Evolutionary conservation across 2,797 vertebrate genomes (phyloP), one percentile per base, ranked within the genome.

Genomic region (Acanthiza pusilla): DNA sequence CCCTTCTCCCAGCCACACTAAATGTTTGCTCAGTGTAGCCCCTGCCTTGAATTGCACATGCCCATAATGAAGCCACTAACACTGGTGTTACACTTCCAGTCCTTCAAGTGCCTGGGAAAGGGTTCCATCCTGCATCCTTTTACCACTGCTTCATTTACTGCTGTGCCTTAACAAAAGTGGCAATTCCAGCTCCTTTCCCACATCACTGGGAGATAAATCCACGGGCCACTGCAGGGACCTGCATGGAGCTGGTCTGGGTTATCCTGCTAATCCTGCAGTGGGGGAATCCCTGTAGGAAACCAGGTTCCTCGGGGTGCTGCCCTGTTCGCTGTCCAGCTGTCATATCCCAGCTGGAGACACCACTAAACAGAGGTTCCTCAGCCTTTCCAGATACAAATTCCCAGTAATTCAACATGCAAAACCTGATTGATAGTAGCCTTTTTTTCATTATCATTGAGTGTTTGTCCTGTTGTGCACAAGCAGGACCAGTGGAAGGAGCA

Each of bases 41-140:
- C 47, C 55, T 43, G 77, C 77, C 63, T 74, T 58, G 60, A 88
- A 85, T 58, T 36, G n/a, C 91, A 68, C 16, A 1, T 72, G 72
- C 45, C 81, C 73, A 29, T 71, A 78, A 85, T 86, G 96, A 97
- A 97, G 96, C 93, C 91, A 91, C 91, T 7, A 32, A 90, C 71
- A 42, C 89, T 94, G 78, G 91, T 32, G 84, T 93, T 93, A 88
- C 85, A 58, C 83, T 87, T 74, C 63, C 77, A 29, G 87, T 47
- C 80, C 83, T 30, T 10, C 83, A 79, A 67, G 84, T 16, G 67
- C 88, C 82, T 91, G 62, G 68, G 18, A 23, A 25, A 48, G 40
- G 63, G 51, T 36, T 81, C 82, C 14, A 27, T 4, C 72, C 84
- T 26, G 8, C 4, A 1, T 34, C 26, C 36, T 63, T 66, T 22